Conservation (phyloP, 2,113 vertebrate genomes). For the Entomyzon cyanotis region DNA sequence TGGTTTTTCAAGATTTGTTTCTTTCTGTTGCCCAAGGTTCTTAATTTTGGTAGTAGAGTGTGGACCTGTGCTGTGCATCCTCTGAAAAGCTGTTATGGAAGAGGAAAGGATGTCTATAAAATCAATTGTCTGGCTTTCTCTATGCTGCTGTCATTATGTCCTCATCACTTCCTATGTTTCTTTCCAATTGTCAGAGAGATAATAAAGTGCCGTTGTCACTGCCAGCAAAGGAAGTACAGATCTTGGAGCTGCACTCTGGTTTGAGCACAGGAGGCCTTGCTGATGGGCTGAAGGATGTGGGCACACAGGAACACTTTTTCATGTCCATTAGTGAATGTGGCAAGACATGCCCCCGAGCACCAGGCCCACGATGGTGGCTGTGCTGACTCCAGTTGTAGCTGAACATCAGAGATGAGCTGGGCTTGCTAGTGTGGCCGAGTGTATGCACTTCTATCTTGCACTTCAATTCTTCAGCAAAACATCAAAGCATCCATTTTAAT, state of each 20-base stretch:
- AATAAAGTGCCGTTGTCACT: background rate
- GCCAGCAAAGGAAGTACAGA: background rate
- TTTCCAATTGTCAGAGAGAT: background rate
- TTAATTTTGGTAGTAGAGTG: background rate
- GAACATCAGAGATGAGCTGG: background rate
- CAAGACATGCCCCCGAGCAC: fast-evolving
- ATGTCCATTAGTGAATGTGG: background rate
- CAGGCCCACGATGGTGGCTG: fast-evolving
- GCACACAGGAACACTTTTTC: background rate
- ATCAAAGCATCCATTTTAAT: background rate
- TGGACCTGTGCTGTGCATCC: background rate
- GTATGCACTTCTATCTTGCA: background rate
- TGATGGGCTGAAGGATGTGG: background rate
- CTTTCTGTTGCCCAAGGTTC: background rate
- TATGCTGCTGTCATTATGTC: background rate
- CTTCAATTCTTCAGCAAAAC: background rate
- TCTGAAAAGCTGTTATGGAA: background rate
- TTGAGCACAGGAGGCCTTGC: background rate
- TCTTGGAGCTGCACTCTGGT: background rate
- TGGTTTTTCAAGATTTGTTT: background rate
- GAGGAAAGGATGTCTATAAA: background rate
- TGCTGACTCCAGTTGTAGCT: background rate
- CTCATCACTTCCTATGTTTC: background rate
- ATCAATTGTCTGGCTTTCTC: background rate
- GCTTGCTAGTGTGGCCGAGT: background rate